phyloP scores from a whole-genome alignment of 2,888 invertebrate species.

The Serripes groenlandicus region DNA sequence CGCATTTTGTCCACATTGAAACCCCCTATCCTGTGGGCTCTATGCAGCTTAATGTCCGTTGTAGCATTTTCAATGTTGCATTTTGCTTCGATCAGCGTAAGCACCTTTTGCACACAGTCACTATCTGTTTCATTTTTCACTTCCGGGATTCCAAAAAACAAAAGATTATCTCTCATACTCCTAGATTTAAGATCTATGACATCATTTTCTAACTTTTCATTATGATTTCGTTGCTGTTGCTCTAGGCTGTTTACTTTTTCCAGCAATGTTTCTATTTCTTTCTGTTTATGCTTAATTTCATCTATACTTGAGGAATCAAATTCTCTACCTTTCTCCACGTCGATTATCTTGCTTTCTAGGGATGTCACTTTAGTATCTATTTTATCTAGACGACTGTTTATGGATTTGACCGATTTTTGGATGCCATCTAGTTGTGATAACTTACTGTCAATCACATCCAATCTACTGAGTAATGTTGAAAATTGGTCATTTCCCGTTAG shows the following conservation, averaged over 20 bases:
- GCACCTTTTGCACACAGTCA: neutral
- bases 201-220: neutral
- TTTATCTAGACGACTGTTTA: neutral
- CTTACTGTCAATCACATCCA: neutral
- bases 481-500: neutral
- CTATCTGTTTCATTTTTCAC: slow-evolving; percentile 20
- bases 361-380: neutral
- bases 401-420: neutral
- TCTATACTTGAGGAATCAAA: slow-evolving; percentile 2
- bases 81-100: slow-evolving; percentile 1
- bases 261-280: slow-evolving; percentile 15
- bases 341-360: neutral
- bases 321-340: neutral
- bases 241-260: neutral
- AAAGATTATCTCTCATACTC: slow-evolving; percentile 12
- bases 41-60: slow-evolving; percentile 30
- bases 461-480: neutral
- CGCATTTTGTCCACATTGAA: neutral
- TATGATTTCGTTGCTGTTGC: neutral
- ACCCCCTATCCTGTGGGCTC: slow-evolving; percentile 38
- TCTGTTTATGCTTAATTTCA: slow-evolving; percentile 1
- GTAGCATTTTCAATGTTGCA: slow-evolving; percentile 14
- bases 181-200: neutral
- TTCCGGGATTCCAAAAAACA: slow-evolving; percentile 10
- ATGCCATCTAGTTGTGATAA: neutral